phyloP scores from a whole-genome alignment of 1,140 invertebrate genomes.

The Lepidostoma basale region DNA sequence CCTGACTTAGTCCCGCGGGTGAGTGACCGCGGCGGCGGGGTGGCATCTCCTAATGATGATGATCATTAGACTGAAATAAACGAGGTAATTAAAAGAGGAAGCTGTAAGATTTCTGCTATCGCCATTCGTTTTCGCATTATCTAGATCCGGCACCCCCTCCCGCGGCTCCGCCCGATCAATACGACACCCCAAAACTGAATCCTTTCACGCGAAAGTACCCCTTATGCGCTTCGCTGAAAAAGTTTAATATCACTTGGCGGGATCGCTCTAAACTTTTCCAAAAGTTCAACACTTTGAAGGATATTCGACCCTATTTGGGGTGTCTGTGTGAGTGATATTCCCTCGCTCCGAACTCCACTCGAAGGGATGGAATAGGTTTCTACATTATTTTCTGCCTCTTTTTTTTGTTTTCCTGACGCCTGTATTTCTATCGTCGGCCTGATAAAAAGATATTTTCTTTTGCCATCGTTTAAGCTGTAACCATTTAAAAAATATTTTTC shows the following conservation, averaged over 20 bases:
- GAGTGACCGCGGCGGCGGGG: conserved; percentile 10
- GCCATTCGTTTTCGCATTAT: conserved; percentile 45
- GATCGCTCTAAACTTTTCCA: conserved; percentile 7
- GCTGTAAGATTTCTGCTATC: conserved; percentile 28
- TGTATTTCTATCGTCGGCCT: no score
- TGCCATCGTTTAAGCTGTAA: no score
- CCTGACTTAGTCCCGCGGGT: conserved; percentile 1
- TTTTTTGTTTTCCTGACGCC: no score
- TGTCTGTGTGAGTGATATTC: neutral
- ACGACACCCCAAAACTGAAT: conserved; percentile 37
- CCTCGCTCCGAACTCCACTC: neutral
- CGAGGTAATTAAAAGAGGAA: conserved; percentile 28
- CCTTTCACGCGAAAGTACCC: conserved; percentile 28
- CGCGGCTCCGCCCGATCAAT: conserved; percentile 41
- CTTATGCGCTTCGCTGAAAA: conserved; percentile 7
- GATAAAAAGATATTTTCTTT: no score
- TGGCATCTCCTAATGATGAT: conserved; percentile 23
- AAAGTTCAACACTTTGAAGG: neutral
- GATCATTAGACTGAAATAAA: conserved; percentile 25
- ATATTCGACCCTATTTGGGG: conserved; percentile 4
- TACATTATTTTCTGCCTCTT: no score
- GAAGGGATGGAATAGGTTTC: neutral
- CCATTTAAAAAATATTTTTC: no score
- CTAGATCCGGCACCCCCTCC: conserved; percentile 39
- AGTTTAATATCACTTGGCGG: conserved; percentile 14